A percentile compares a stretch with the other conserved stretches of the same genome.
Evolutionary conservation across 1,140 invertebrate species (phyloP).

Genomic region (Calosoma granatense): DNA sequence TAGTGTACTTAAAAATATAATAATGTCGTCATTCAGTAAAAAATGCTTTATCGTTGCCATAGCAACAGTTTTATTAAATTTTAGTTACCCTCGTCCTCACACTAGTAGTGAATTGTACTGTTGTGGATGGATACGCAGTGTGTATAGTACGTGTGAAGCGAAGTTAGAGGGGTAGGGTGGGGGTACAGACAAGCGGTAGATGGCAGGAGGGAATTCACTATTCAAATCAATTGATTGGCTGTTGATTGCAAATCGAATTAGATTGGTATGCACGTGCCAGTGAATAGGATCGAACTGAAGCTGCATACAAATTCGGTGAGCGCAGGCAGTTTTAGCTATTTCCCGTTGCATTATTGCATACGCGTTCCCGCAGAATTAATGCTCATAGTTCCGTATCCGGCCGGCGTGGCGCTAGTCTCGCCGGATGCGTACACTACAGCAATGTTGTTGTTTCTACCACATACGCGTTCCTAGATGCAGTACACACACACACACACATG

Average conservation of each 20-base stretch:
- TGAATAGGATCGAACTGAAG: conserved; percentile 15
- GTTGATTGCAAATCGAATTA: conserved; percentile 51
- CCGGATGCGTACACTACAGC: neutral
- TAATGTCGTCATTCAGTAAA: too few species aligned
- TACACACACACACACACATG: too few species aligned
- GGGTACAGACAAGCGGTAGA: neutral
- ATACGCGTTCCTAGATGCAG: too few species aligned
- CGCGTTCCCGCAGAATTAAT: neutral
- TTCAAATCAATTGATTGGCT: conserved; percentile 48
- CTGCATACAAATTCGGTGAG: conserved; percentile 23
- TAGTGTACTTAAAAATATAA: too few species aligned
- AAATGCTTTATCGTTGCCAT: too few species aligned
- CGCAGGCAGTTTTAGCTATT: neutral
- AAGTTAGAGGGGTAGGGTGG: neutral
- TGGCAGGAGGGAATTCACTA: conserved; percentile 24
- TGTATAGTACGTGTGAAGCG: too few species aligned
- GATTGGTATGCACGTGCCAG: conserved; percentile 38
- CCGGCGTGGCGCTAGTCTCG: neutral
- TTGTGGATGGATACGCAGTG: too few species aligned
- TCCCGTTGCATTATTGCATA: neutral
- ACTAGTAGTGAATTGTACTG: too few species aligned
- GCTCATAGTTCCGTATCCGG: neutral
- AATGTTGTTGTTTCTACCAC: too few species aligned
- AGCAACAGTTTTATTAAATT: too few species aligned
- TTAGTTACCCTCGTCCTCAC: too few species aligned